These are phyloP conservation scores for Euphydryas editha DNA, from an alignment of 2,888 invertebrate species.

Conservation along the genomic window DNA sequence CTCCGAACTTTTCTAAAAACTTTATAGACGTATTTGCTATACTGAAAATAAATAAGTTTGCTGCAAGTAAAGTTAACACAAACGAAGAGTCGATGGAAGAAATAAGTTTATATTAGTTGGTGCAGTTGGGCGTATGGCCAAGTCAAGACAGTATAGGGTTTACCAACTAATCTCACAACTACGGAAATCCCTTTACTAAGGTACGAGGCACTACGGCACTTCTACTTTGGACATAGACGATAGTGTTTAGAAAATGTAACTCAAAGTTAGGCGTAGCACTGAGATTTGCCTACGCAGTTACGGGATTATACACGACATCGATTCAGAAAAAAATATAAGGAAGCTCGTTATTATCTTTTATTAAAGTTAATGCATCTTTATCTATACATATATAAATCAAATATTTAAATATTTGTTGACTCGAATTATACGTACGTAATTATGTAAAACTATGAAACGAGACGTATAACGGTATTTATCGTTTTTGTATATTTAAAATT, in stretches of 20 bases:
- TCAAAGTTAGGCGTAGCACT: background rate
- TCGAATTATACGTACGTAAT: no score
- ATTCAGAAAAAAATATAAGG: no score
- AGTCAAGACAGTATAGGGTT: constrained; percentile 11
- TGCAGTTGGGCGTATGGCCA: constrained; percentile 18
- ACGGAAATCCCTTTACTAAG: constrained; percentile 15
- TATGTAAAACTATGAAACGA: no score
- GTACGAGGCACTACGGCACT: background rate
- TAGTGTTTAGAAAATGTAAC: background rate
- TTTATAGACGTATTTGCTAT: background rate
- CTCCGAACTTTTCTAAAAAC: background rate
- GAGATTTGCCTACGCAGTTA: background rate
- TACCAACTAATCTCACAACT: constrained; percentile 21
- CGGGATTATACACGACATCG: background rate
- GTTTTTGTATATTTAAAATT: no score
- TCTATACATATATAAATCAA: no score
- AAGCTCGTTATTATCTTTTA: no score
- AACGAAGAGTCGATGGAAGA: background rate
- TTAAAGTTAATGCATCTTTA: no score
- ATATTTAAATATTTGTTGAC: no score
- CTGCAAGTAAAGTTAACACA: constrained; percentile 10
- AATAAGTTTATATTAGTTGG: constrained; percentile 15
- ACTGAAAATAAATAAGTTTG: background rate
- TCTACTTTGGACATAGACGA: background rate
- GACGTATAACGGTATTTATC: no score